A percentile compares a stretch with the other conserved stretches of the same genome.
phyloP scores from a whole-genome alignment of 2,797 vertebrate species.

The Ctenopoma kingsleyae region DNA sequence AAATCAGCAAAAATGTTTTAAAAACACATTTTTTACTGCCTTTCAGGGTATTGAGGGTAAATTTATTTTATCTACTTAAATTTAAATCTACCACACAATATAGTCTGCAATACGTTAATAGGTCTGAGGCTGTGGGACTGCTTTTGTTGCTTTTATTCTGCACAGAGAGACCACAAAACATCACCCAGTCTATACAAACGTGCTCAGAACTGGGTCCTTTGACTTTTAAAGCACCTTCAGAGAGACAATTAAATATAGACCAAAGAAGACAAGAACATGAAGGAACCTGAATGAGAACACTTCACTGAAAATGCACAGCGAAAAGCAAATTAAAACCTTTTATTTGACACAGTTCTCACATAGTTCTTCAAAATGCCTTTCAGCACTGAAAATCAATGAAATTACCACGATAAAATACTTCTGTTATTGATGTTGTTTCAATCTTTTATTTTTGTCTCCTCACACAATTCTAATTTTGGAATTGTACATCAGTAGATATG shows the following conservation, averaged over 20 bases:
- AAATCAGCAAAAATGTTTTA: too few relatives aligned
- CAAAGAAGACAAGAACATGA: not conserved
- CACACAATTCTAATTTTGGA: conserved; percentile 1
- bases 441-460: conserved; percentile 12
- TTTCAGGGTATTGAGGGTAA: too few relatives aligned
- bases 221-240: conserved; percentile 23
- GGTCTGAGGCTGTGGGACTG: conserved; percentile 10
- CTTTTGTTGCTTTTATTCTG: conserved; percentile 24
- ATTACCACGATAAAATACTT: not conserved
- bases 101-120: not conserved
- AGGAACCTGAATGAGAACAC: not conserved
- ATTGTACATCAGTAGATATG: not conserved
- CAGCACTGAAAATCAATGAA: conserved; percentile 5
- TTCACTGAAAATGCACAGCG: not conserved
- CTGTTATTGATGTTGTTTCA: not conserved
- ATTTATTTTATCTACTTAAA: too few relatives aligned
- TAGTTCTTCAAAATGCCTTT: not conserved
- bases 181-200: conserved; percentile 24
- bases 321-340: not conserved
- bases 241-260: conserved; percentile 9
- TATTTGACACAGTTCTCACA: not conserved
- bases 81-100: too few relatives aligned
- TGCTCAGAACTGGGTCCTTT: not conserved
- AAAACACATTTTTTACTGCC: too few relatives aligned
- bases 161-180: conserved; percentile 32